Evolutionary conservation across 1,140 invertebrate genomes (phyloP).

Genomic region (Steinernema khuongi): DNA sequence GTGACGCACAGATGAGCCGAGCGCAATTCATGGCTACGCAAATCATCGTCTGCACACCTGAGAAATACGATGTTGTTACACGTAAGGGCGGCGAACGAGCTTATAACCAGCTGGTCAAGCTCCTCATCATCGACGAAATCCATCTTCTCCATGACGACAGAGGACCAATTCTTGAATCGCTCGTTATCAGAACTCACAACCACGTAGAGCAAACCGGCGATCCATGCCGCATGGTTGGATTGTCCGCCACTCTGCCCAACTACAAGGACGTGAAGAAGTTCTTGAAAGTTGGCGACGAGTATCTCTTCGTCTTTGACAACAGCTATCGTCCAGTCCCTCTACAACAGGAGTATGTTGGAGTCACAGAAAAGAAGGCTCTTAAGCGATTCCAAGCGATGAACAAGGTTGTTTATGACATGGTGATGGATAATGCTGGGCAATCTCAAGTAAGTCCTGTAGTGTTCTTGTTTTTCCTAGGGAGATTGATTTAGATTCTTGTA

Average conservation of each 20-base stretch:
- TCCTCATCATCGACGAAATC: constrained; percentile 98
- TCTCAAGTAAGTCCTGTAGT: constrained; percentile 72
- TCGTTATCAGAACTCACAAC: constrained; percentile 84
- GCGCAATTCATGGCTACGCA: constrained; percentile 96
- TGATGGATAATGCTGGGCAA: constrained; percentile 94
- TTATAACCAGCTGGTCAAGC: constrained; percentile 86
- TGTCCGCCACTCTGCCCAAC: constrained; percentile 95
- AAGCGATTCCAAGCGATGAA: constrained; percentile 20
- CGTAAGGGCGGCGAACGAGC: constrained; percentile 89
- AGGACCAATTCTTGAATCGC: constrained; percentile 89
- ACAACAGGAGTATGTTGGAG: constrained; percentile 97
- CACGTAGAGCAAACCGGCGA: constrained; percentile 87
- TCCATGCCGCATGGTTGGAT: constrained; percentile 84
- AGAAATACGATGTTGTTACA: constrained; percentile 99
- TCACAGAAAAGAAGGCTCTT: constrained; percentile 88
- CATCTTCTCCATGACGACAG: constrained; percentile 96
- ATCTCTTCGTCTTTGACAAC: constrained; percentile 96
- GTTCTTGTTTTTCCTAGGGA: constrained; percentile 19
- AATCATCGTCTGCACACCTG: constrained; percentile 97
- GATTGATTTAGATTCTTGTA: constrained; percentile 68
- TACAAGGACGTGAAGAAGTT: constrained; percentile 95
- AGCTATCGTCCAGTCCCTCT: constrained; percentile 83
- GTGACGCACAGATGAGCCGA: constrained; percentile 90
- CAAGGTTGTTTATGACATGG: constrained; percentile 68
- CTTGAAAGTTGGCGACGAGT: constrained; percentile 75